phyloP scores from a whole-genome alignment of 2,797 vertebrate species.

The Antrozous pallidus region DNA sequence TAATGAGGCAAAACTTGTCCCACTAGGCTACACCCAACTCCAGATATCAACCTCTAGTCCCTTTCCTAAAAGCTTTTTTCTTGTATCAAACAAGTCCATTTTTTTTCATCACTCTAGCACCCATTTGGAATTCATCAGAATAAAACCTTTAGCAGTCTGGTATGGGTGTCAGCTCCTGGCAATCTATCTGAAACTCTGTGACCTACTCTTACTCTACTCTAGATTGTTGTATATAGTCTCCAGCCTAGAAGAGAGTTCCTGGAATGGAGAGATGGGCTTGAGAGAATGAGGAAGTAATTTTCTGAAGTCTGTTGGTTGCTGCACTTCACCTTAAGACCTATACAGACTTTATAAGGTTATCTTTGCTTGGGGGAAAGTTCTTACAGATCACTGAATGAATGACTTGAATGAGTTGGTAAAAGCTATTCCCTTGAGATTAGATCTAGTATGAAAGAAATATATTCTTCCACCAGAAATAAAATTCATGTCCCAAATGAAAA shows the following conservation, averaged over 20 bases:
- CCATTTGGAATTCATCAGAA: constrained; percentile 5
- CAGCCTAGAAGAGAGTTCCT: not conserved
- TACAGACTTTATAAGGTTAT: not conserved
- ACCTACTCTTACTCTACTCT: not conserved
- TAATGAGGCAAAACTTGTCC: not conserved
- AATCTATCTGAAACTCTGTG: not conserved
- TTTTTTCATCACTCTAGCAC: constrained; percentile 17
- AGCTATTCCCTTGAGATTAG: not conserved
- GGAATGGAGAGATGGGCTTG: not conserved
- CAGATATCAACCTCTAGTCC: not conserved
- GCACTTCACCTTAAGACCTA: not conserved
- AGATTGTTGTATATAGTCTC: not conserved
- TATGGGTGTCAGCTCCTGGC: not conserved
- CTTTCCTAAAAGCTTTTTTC: constrained; percentile 12
- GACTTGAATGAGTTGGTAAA: not conserved
- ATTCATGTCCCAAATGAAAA: constrained; percentile 9
- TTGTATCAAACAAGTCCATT: not conserved
- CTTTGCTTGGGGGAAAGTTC: not conserved
- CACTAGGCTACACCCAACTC: not conserved
- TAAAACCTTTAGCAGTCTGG: constrained; percentile 28
- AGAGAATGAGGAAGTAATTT: not conserved
- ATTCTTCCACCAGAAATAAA: constrained; percentile 26
- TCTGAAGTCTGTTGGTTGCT: constrained; percentile 8
- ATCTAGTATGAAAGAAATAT: constrained; percentile 7
- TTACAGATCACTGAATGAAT: not conserved